Evolutionary conservation across 2,888 invertebrate genomes (phyloP), one percentile per base, ranked within the genome.

Genomic region (Rosalia funebris): DNA sequence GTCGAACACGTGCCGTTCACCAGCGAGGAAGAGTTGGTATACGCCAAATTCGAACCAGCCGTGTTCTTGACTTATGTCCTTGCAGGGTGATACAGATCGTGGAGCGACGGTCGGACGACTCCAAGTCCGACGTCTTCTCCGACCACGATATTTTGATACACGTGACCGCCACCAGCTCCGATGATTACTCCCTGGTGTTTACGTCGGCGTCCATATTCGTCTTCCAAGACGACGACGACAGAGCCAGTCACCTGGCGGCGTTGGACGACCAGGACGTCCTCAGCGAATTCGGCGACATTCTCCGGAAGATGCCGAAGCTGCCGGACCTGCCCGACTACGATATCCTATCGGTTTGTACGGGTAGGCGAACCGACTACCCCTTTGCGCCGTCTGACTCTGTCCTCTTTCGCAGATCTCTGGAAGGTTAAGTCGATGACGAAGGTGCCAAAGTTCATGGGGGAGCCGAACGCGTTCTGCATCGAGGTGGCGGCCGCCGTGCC

Each of bases 391-490:
- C 3, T 25, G 7, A 41, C 9, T 16, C 9, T n/a, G n/a, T 12
- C 12, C 12, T 37, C 37, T 1, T 37, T n/a, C n/a, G n/a, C n/a
- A 5, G 41, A 41, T 10, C 16, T 1, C 9, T 5, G 7, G 1
- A 48, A 48, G 20, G 2, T n/a, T 7, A 48, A 19, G 19, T 11
- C 20, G 12, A 2, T 17, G 4, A 2, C 9, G 10, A 66, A 52
- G 37, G 50, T 66, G 1, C 69, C 71, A 11, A 63, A 61, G 53
- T 73, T 67, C 56, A 60, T 74, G 0, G 87, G 87, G 0, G 71
- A 79, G 9, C 77, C 83, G 0, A 89, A 89, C 73, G 89, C 88
- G 0, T 88, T 90, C 69, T 77, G 85, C 0, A 68, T 90, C 17
- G 89, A 89, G 73, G 72, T 90, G 14, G 86, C 87, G 59, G 86